Base-by-base conservation (phyloP, 2,888 invertebrate species). In the Galerucella pusilla region DNA sequence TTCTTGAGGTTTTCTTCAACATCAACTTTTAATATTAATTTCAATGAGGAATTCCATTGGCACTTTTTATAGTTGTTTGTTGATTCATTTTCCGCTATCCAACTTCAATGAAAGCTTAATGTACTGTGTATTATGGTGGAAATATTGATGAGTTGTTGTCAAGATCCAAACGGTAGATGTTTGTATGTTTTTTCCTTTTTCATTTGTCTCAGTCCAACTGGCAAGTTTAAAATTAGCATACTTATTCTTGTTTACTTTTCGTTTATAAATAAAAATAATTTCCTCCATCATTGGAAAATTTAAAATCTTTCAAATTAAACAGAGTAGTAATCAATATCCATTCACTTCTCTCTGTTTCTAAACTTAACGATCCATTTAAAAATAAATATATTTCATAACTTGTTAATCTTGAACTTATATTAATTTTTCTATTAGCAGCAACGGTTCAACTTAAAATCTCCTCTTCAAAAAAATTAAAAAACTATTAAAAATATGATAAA, bases 1-100 rank as follows among this genome's bases (percentile, higher is more conserved):
- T 57, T 57, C 57, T 57, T 57, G 20, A 57, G 10, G 57, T 57
- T 9, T 57, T 57, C 57, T 57, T 57, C 57, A 57, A 57, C 11
- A 57, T 57, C 16, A 9, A 16, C 9, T 16, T 20, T 20, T 57
- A 16, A 57, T 20, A 20, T 20, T 20, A 57, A 20, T 57, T 16
- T 57, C 16, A 57, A 42, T 57, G 6, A 10, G 57, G 20, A 57
- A 57, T 20, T 57, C 16, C 20, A 57, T 16, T n/a, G 16, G 20
- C 16, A 20, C 35, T 57, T n/a, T 16, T 54, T 7, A 57, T 16
- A 57, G 57, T 20, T 57, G 57, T 57, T 16, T 57, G 57, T 16
- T 2, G 57, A 16, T 20, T 16, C 10, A 10, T 2, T 16, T 16
- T 16, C 9, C 3, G 20, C 16, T 16, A 10, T 10, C 10, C 57